phyloP scores from a whole-genome alignment of 1,140 invertebrate genomes.

The Steinernema feltiae region DNA sequence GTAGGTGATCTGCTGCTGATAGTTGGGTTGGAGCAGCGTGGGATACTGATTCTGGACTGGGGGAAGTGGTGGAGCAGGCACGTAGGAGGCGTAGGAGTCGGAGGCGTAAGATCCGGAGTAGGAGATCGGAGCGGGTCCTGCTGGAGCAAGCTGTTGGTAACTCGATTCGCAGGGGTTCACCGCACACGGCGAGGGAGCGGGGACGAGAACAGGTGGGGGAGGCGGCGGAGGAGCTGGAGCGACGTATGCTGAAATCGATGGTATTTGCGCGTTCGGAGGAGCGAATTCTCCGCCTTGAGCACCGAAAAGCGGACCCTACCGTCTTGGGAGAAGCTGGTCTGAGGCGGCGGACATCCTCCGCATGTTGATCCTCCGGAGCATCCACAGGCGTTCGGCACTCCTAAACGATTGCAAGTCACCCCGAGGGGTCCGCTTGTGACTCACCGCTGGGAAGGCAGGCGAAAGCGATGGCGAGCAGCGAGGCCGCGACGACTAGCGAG shows the following conservation, averaged over 20 bases:
- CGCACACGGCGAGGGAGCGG: neutral
- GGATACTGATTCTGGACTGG: neutral
- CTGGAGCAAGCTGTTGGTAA: neutral
- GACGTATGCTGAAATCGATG: neutral
- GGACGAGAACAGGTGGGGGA: neutral
- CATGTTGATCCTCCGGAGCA: constrained; percentile 8
- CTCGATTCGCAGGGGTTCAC: neutral
- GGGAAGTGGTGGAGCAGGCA: neutral
- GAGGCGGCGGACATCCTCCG: neutral
- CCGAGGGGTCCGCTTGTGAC: neutral
- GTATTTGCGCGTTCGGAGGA: too few species aligned
- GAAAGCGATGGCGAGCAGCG: neutral
- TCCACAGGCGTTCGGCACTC: neutral
- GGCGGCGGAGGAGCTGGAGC: neutral
- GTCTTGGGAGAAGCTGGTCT: constrained; percentile 7
- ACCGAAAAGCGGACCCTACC: neutral
- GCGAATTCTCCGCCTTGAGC: too few species aligned
- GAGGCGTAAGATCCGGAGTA: neutral
- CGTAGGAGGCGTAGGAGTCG: constrained; percentile 1
- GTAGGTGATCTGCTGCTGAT: neutral
- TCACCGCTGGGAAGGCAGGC: neutral
- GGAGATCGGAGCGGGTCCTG: neutral
- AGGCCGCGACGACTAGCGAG: neutral
- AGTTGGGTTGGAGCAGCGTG: neutral
- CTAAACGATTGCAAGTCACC: neutral